These are phyloP conservation scores for Penaeus vannamei DNA, from an alignment of 1,140 invertebrate genomes.

Conservation along the genomic window DNA sequence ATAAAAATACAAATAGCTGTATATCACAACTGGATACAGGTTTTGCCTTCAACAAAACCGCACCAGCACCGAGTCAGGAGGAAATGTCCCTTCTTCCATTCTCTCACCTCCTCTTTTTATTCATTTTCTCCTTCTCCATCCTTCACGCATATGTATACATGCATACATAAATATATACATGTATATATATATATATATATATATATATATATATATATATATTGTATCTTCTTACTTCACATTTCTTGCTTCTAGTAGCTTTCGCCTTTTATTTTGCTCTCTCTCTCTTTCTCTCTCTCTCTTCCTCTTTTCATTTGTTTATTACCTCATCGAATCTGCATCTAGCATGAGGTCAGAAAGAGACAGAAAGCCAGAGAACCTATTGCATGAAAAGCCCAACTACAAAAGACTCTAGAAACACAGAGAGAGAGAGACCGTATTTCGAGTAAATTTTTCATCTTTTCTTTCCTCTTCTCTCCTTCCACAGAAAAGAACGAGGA, in stretches of 20 bases:
- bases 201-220: no score
- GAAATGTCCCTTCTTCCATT: not conserved
- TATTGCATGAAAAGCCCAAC: no score
- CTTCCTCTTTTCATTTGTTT: not conserved
- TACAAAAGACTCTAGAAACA: no score
- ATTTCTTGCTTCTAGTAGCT: no score
- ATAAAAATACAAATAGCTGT: slow-evolving; percentile 60
- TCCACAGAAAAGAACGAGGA: no score
- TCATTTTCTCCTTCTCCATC: no score
- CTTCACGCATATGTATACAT: not conserved
- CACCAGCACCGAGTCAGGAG: slow-evolving; percentile 1
- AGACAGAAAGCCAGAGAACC: not conserved
- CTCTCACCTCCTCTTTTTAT: not conserved
- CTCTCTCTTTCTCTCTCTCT: not conserved
- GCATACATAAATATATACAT: not conserved
- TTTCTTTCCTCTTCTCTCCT: no score
- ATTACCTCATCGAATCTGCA: not conserved
- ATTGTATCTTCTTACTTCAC: no score
- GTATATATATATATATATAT: no score
- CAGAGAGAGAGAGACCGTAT: no score
- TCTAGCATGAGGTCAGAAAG: not conserved
- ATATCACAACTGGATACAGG: slow-evolving; percentile 61
- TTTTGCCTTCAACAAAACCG: slow-evolving; percentile 37
- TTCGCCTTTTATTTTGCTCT: no score
- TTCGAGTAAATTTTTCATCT: no score